Evolutionary conservation across 2,797 vertebrate species (phyloP).

Genomic region (Silurus lanzhouensis): DNA sequence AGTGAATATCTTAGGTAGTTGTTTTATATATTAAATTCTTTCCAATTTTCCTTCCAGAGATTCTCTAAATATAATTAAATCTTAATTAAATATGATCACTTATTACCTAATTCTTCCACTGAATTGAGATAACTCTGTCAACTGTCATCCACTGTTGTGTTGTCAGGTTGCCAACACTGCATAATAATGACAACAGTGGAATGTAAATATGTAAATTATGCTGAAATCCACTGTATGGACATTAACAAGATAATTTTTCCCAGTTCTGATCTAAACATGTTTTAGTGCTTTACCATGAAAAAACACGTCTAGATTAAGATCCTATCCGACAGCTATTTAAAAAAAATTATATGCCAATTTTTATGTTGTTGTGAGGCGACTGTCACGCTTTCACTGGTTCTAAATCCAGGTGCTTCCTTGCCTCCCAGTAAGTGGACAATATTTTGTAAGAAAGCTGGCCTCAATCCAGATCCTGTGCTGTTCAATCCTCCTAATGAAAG

Average conservation of each 20-base stretch:
- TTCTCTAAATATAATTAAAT: neutral
- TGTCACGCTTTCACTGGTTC: neutral
- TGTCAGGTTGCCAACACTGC: neutral
- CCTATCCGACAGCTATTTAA: too few species aligned
- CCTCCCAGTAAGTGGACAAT: neutral
- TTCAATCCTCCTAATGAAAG: constrained; percentile 11
- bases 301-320: neutral
- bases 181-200: neutral
- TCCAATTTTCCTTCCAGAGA: neutral
- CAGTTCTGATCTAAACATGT: neutral
- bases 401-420: neutral
- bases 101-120: neutral
- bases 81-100: neutral
- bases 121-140: neutral
- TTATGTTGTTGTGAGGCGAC: neutral
- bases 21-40: too few species aligned
- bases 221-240: neutral
- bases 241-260: neutral
- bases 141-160: neutral
- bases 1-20: too few species aligned
- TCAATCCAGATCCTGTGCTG: neutral
- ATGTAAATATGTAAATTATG: neutral
- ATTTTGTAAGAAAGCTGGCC: neutral
- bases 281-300: neutral
- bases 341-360: too few species aligned